phyloP scores from a whole-genome alignment of 2,888 invertebrate genomes.

The Agrochola circellaris region DNA sequence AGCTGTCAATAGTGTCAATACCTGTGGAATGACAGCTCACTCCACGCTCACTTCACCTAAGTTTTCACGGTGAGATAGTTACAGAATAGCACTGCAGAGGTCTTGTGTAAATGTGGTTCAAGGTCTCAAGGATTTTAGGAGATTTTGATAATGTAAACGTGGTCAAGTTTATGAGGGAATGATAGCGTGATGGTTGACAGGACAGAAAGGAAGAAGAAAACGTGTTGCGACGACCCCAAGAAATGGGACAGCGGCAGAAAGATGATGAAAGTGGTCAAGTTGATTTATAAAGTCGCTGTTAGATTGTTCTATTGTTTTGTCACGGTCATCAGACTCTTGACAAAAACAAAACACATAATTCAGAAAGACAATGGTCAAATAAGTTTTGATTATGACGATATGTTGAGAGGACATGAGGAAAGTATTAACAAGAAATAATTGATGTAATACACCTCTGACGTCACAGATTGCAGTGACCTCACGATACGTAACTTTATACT shows the following conservation, averaged over 20 bases:
- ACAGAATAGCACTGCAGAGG: background rate
- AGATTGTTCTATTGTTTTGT: background rate
- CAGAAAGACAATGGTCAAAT: background rate
- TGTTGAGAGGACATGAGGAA: background rate
- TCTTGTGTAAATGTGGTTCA: constrained; percentile 11
- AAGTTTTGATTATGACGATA: background rate
- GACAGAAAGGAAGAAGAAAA: too few relatives aligned
- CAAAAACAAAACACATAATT: background rate
- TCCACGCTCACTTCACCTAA: too few relatives aligned
- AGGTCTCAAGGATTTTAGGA: constrained; percentile 41
- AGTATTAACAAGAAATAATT: constrained; percentile 24
- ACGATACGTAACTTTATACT: constrained; percentile 37
- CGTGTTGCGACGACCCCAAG: too few relatives aligned
- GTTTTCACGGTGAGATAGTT: too few relatives aligned
- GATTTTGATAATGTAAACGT: constrained; percentile 37
- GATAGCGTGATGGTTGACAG: too few relatives aligned
- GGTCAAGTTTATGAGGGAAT: too few relatives aligned
- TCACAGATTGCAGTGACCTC: constrained; percentile 39
- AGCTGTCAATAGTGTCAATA: too few relatives aligned
- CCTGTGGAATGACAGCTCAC: too few relatives aligned
- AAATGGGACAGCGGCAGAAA: too few relatives aligned
- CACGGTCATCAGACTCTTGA: background rate
- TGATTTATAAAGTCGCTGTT: background rate
- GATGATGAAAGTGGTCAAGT: background rate
- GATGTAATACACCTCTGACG: constrained; percentile 18